Base-by-base conservation (phyloP, 1,140 invertebrate species). In the Drosophila kikkawai region DNA sequence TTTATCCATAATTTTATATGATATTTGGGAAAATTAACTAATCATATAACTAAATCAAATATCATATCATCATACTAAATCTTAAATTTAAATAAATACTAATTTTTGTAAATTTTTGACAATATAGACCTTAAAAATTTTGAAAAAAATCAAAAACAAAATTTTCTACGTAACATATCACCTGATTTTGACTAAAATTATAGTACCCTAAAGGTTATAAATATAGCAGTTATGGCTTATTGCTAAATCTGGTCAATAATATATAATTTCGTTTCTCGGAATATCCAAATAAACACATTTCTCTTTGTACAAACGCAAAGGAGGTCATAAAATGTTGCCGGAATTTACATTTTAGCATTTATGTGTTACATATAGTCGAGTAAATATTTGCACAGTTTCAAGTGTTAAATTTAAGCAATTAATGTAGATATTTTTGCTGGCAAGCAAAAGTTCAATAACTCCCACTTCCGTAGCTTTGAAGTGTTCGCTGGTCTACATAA, bases 311-410 rank as follows among this genome's bases (percentile, higher is more conserved):
- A 19, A 36, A 36, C 12, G 32, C 51, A 55, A 55, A 26, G 53
- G 34, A 56, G 53, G 53, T 56, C 53, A 39, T 39, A 39, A 56
- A 56, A 56, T 55, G 19, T 26, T n/a, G 53, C 53, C 53, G 34
- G 51, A 36, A 55, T 37, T 55, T 37, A 37, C 51, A 56, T 9
- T 55, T 53, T 37, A 36, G 34, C 51, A 37, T 55, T 55, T 37
- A 22, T 55, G 34, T 55, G 51, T 55, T 55, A 55, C 59, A 63
- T 63, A 17, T 37, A 39, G 7, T 15, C 7, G 19, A 56, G n/a
- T 55, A 19, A 34, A 29, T 64, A 53, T 76, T 66, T 57, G 42
- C 45, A 53, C 75, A 74, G 61, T 63, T 80, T 76, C 63, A 58
- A 74, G 65, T 79, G 36, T 53, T 53, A 22, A 41, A 7, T 9